Conservation (phyloP, 1,140 invertebrate species). For the Gryon sp. region DNA sequence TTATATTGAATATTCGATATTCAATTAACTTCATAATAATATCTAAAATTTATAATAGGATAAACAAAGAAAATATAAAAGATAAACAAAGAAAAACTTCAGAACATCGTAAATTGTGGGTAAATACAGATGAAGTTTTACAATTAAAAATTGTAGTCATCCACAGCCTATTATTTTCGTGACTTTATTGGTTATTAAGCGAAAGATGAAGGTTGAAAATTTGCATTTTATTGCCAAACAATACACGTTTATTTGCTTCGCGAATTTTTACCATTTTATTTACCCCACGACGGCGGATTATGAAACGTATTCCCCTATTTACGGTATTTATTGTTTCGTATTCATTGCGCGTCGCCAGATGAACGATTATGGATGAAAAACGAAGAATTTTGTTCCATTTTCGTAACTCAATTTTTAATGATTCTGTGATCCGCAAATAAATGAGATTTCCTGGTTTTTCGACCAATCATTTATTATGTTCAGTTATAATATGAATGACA, state of each 20-base stretch:
- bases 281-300: slow-evolving; percentile 28
- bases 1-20: too few relatives aligned
- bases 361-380: slow-evolving; percentile 39
- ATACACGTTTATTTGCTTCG: slow-evolving; percentile 50
- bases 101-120: neutral
- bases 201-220: slow-evolving; percentile 28
- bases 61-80: too few relatives aligned
- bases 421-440: slow-evolving; percentile 44
- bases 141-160: slow-evolving; percentile 12
- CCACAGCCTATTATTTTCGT: slow-evolving; percentile 1
- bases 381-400: slow-evolving; percentile 34
- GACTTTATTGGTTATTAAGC: slow-evolving; percentile 22
- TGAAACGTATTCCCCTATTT: slow-evolving; percentile 32
- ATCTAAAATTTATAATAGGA: too few relatives aligned
- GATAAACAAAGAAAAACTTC: too few relatives aligned
- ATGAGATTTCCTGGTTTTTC: slow-evolving; percentile 16
- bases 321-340: slow-evolving; percentile 50
- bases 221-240: slow-evolving; percentile 56
- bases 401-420: slow-evolving; percentile 54
- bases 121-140: neutral
- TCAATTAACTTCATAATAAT: too few relatives aligned
- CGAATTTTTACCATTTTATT: slow-evolving; percentile 51
- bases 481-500: too few relatives aligned
- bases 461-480: slow-evolving; percentile 4
- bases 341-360: slow-evolving; percentile 40